A percentile compares a stretch with the other conserved stretches of the same genome.
Evolutionary conservation across 2,113 vertebrate species (phyloP).

Genomic region (Mellivora capensis): DNA sequence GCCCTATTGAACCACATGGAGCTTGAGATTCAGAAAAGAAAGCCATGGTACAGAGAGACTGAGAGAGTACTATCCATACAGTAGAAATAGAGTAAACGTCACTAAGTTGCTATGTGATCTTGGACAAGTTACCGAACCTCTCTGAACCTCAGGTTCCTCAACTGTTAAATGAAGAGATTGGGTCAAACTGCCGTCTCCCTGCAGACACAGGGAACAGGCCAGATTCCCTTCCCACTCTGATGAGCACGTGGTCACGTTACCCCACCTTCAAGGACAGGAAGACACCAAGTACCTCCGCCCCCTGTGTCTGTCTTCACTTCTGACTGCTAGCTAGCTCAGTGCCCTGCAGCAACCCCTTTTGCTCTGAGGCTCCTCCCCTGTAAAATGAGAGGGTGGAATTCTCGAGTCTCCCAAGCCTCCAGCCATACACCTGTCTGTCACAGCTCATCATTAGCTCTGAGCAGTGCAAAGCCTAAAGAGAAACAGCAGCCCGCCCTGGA

Average conservation of each 20-base stretch:
- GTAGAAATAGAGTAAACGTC: neutral
- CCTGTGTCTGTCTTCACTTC: neutral
- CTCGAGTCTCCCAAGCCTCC: neutral
- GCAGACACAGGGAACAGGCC: neutral
- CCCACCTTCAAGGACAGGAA: neutral
- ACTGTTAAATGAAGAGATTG: neutral
- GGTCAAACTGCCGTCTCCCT: neutral
- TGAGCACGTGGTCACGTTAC: neutral
- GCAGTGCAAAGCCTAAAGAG: neutral
- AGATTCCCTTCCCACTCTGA: neutral
- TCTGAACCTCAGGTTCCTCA: neutral
- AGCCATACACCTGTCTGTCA: neutral
- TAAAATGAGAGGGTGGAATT: neutral
- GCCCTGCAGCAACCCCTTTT: neutral
- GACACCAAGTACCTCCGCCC: neutral
- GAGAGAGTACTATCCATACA: fast-evolving
- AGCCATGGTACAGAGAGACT: neutral
- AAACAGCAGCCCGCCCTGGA: neutral
- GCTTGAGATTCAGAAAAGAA: neutral
- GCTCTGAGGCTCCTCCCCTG: neutral
- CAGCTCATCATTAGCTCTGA: neutral
- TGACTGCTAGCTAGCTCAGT: neutral
- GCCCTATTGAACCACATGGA: neutral
- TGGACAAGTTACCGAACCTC: neutral
- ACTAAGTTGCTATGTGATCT: neutral